phyloP scores from a whole-genome alignment of 2,797 vertebrate genomes.

The Peromyscus aztecus region DNA sequence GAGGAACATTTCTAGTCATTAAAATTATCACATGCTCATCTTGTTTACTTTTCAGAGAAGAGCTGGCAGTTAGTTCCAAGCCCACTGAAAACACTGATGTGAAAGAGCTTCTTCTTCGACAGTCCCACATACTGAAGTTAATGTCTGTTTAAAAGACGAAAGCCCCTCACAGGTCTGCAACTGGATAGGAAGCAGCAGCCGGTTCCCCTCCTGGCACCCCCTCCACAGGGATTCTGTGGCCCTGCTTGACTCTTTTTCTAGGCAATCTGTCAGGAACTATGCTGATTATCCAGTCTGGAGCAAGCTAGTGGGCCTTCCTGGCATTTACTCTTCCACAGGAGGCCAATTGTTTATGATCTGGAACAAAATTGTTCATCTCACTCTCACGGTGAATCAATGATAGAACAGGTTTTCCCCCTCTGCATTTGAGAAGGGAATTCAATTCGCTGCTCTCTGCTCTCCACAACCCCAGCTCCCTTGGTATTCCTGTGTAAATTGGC shows the following conservation, averaged over 20 bases:
- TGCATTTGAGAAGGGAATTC: neutral
- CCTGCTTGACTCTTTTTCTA: constrained; percentile 71
- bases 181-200: constrained; percentile 53
- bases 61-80: constrained; percentile 40
- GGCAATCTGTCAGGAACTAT: constrained; percentile 65
- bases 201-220: constrained; percentile 35
- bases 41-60: neutral
- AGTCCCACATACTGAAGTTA: neutral
- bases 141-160: neutral
- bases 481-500: neutral
- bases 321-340: constrained; percentile 45
- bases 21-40: neutral
- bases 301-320: constrained; percentile 55
- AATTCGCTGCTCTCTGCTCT: neutral
- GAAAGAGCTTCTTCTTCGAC: constrained; percentile 53
- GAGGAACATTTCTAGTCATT: neutral
- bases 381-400: neutral
- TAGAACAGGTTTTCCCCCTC: neutral
- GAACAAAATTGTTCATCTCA: neutral
- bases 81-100: constrained; percentile 37
- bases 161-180: neutral
- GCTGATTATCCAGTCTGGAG: constrained; percentile 32
- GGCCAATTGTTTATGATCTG: constrained; percentile 51
- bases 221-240: constrained; percentile 61
- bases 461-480: neutral